phyloP scores from a whole-genome alignment of 2,797 vertebrate genomes.

The Gallinago nigripennis region DNA sequence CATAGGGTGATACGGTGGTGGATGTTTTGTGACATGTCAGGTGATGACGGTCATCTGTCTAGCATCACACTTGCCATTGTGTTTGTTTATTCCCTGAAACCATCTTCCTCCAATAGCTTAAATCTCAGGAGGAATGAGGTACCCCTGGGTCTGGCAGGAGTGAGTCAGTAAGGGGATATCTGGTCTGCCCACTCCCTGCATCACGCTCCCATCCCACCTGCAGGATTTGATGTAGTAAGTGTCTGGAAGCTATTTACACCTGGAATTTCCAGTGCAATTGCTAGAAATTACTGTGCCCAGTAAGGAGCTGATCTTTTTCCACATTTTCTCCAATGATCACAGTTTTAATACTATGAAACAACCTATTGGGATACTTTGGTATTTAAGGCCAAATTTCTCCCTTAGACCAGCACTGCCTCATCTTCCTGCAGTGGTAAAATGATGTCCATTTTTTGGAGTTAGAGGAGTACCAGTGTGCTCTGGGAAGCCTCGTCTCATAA shows the following conservation, averaged over 20 bases:
- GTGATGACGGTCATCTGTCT: neutral
- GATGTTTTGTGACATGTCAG: neutral
- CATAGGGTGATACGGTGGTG: accelerated
- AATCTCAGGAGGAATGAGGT: neutral
- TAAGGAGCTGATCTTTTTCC: neutral
- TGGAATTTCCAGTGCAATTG: neutral
- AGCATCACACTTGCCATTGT: neutral
- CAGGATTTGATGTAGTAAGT: neutral
- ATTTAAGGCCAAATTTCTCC: neutral
- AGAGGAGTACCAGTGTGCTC: neutral
- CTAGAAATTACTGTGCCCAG: neutral
- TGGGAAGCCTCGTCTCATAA: neutral
- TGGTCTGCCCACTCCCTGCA: accelerated
- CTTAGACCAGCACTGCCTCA: neutral
- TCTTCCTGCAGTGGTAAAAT: neutral
- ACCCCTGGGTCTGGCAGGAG: neutral
- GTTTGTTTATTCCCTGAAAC: neutral
- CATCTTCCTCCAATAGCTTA: neutral
- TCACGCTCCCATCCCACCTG: accelerated
- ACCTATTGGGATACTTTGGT: neutral
- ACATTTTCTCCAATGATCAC: neutral
- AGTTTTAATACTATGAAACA: neutral
- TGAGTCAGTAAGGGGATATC: neutral
- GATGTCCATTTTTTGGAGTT: neutral
- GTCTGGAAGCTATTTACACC: neutral